Conservation (phyloP, 2,888 invertebrate species). For the Cephus sareptanus region DNA sequence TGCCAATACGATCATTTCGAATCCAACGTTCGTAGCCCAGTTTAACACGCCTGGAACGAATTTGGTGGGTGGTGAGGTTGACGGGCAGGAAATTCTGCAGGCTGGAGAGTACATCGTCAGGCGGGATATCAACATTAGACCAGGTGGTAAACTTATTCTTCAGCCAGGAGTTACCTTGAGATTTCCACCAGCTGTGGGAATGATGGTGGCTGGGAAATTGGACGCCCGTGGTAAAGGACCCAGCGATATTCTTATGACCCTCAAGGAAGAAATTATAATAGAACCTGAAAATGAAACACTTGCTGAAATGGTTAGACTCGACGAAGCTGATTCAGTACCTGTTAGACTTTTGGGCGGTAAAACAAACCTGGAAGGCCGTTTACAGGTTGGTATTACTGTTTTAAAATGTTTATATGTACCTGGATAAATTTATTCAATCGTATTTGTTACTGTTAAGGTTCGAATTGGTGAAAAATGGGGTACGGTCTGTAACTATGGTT, state of each 20-base stretch:
- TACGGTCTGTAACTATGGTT: slow-evolving; percentile 96
- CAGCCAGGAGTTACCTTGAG: slow-evolving; percentile 89
- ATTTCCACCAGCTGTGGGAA: slow-evolving; percentile 93
- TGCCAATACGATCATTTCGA: slow-evolving; percentile 82
- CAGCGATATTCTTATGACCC: slow-evolving; percentile 82
- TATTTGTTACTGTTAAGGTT: slow-evolving; percentile 67
- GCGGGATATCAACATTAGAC: slow-evolving; percentile 93
- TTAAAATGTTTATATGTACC: not conserved
- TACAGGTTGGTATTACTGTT: slow-evolving; percentile 70
- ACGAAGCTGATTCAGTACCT: slow-evolving; percentile 74
- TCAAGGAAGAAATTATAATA: slow-evolving; percentile 81
- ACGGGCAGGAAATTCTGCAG: slow-evolving; percentile 86
- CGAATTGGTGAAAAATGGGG: slow-evolving; percentile 92
- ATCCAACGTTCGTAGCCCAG: slow-evolving; percentile 82
- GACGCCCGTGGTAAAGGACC: slow-evolving; percentile 84
- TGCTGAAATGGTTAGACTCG: slow-evolving; percentile 58
- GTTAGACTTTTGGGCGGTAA: slow-evolving; percentile 86
- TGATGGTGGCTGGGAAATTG: slow-evolving; percentile 94
- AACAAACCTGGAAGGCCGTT: slow-evolving; percentile 85
- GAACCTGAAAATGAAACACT: slow-evolving; percentile 72
- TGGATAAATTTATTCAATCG: not conserved
- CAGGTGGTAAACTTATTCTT: slow-evolving; percentile 90
- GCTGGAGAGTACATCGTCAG: slow-evolving; percentile 91
- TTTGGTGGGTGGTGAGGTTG: slow-evolving; percentile 90
- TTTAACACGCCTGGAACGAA: slow-evolving; percentile 79